These are phyloP conservation scores for Mirounga angustirostris DNA, from an alignment of 2,113 vertebrate genomes.

Conservation along the genomic window DNA sequence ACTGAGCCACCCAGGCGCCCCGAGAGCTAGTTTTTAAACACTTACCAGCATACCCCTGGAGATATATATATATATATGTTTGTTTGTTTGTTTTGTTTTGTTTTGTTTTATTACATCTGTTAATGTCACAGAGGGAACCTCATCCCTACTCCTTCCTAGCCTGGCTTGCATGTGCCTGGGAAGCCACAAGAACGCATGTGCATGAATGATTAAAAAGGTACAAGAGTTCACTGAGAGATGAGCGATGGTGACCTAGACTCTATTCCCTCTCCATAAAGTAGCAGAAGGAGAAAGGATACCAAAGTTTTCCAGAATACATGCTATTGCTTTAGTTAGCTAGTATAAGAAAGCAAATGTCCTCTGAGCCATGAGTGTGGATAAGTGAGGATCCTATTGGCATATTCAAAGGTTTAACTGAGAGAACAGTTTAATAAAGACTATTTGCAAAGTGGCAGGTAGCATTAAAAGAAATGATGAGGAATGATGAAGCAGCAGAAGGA, in stretches of 20 bases:
- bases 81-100: background rate
- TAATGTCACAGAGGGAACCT: background rate
- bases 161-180: background rate
- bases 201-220: background rate
- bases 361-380: background rate
- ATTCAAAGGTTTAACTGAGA: background rate
- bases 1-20: no score
- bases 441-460: background rate
- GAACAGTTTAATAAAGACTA: background rate
- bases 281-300: background rate
- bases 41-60: background rate
- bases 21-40: background rate
- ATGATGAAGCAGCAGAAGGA: background rate
- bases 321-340: background rate
- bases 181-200: background rate
- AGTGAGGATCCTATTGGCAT: background rate
- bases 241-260: rapidly evolving
- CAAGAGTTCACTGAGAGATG: background rate
- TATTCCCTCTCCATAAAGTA: background rate
- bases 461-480: background rate
- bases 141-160: background rate
- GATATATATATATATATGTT: background rate
- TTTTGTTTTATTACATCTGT: background rate
- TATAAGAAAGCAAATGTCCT: background rate
- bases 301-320: background rate